Conservation (phyloP, 2,113 vertebrate species). For the Australoheros scitulus region DNA sequence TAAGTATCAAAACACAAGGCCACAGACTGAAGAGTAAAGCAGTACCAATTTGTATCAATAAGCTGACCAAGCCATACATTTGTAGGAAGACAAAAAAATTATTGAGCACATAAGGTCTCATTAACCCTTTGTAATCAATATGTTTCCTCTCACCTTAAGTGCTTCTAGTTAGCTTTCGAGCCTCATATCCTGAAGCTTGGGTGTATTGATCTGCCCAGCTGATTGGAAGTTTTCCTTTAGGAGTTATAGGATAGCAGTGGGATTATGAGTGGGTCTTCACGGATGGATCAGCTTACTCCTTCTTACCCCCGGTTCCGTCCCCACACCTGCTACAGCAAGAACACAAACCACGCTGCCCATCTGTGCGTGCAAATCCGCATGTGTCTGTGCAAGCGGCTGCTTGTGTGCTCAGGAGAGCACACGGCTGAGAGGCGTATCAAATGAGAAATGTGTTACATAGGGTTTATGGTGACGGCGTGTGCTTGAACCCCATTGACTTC, state of each 20-base stretch:
- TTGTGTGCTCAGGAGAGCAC: constrained; percentile 60
- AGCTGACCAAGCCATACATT: constrained; percentile 10
- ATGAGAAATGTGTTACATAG: constrained; percentile 74
- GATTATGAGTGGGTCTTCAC: constrained; percentile 46
- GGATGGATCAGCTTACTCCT: constrained; percentile 65
- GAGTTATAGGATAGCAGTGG: constrained; percentile 44
- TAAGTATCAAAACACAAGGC: constrained; percentile 22
- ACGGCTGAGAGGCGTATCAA: constrained; percentile 63
- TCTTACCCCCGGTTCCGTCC: constrained; percentile 44
- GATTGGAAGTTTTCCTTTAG: constrained; percentile 74
- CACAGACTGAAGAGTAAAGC: neutral
- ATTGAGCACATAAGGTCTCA: constrained; percentile 51
- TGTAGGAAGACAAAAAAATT: constrained; percentile 23
- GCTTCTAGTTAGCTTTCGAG: constrained; percentile 70
- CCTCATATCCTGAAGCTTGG: constrained; percentile 60
- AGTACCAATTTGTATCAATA: constrained; percentile 57
- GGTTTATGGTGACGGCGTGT: constrained; percentile 66
- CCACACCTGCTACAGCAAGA: constrained; percentile 67
- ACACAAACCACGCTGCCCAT: constrained; percentile 17
- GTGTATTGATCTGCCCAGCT: constrained; percentile 69
- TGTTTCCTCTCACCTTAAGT: constrained; percentile 63
- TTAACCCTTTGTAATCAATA: constrained; percentile 75
- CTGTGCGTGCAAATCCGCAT: neutral
- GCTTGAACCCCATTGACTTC: constrained; percentile 43
- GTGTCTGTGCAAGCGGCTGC: constrained; percentile 33